These are phyloP conservation scores for Paratilapia polleni DNA, from an alignment of 2,113 vertebrate genomes.

Conservation along the genomic window DNA sequence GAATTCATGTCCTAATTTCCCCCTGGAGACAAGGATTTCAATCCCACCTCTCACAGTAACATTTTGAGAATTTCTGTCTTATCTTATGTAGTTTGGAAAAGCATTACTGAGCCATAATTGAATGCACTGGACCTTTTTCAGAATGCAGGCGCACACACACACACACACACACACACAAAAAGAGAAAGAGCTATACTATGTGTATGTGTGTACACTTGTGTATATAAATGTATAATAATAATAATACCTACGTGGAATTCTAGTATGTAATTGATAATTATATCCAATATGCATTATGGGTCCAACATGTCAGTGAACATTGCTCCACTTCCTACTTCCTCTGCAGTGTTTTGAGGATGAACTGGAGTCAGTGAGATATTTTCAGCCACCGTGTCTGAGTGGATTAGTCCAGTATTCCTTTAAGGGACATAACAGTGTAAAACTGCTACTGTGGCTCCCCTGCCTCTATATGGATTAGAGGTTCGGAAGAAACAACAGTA, in stretches of 20 bases:
- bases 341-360: slow-evolving; percentile 52
- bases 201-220: background rate
- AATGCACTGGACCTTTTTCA: too few relatives aligned
- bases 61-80: too few relatives aligned
- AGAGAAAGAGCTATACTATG: too few relatives aligned
- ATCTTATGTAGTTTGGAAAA: too few relatives aligned
- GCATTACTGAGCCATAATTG: too few relatives aligned
- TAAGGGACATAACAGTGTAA: slow-evolving; percentile 53
- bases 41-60: background rate
- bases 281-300: background rate
- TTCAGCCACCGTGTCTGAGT: slow-evolving; percentile 67
- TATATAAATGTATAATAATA: background rate
- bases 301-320: slow-evolving; percentile 3
- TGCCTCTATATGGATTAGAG: slow-evolving; percentile 36
- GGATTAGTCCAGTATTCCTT: slow-evolving; percentile 69
- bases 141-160: background rate
- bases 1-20: background rate
- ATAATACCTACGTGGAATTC: background rate
- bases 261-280: background rate
- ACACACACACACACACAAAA: too few relatives aligned
- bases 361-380: slow-evolving; percentile 66
- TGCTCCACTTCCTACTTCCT: slow-evolving; percentile 34
- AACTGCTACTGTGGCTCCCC: slow-evolving; percentile 35
- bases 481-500: slow-evolving; percentile 35
- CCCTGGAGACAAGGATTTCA: background rate